Evolutionary conservation across 2,888 invertebrate species (phyloP).

Genomic region (Caenorhabditis auriculariae): DNA sequence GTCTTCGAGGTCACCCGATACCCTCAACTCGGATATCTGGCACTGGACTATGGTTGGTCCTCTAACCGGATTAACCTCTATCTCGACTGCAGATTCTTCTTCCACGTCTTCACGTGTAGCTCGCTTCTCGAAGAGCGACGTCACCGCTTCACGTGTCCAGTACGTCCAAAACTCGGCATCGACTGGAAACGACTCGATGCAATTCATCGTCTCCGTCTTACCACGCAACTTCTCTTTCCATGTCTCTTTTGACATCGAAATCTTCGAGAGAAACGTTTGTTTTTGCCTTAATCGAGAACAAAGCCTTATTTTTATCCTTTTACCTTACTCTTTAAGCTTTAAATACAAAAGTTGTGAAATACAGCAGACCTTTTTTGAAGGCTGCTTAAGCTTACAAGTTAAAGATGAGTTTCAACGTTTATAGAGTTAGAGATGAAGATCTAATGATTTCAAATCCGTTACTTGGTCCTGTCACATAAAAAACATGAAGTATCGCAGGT

Average conservation of each 20-base stretch:
- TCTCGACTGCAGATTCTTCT: background rate
- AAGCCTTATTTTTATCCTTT: no score
- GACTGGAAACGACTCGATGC: slow-evolving; percentile 25
- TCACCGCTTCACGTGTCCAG: slow-evolving; percentile 24
- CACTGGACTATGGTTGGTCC: slow-evolving; percentile 15
- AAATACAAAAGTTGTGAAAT: no score
- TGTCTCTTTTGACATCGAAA: slow-evolving; percentile 18
- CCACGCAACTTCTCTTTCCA: slow-evolving; percentile 12
- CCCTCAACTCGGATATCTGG: slow-evolving; percentile 17
- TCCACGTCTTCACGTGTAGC: slow-evolving; percentile 14
- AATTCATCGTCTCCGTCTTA: slow-evolving; percentile 12
- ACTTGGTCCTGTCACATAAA: no score
- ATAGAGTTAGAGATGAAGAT: no score
- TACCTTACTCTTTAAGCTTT: no score
- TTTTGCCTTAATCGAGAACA: no score
- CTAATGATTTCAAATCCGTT: no score
- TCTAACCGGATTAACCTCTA: background rate
- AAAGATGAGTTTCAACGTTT: no score
- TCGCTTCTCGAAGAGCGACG: slow-evolving; percentile 15
- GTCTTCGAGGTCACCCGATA: slow-evolving; percentile 19
- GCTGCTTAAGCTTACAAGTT: no score
- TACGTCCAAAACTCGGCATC: slow-evolving; percentile 27
- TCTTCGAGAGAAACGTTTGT: slow-evolving; percentile 22
- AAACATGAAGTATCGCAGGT: no score
- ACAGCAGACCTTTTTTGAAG: no score